A percentile compares a stretch with the other conserved stretches of the same genome.
phyloP scores from a whole-genome alignment of 2,888 invertebrate species.

The Rhopalosiphum nymphaeae region DNA sequence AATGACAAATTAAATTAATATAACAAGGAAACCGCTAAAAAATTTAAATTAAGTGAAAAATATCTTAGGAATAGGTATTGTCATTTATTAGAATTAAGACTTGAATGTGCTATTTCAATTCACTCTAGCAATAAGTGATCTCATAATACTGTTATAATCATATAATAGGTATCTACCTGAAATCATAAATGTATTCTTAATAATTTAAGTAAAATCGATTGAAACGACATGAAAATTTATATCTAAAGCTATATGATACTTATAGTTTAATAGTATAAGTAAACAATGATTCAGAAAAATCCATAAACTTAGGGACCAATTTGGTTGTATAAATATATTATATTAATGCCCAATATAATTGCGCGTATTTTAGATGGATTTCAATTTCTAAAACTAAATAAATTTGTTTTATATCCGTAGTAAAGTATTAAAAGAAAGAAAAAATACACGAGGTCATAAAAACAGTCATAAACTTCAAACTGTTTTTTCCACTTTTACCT shows the following conservation, averaged over 20 bases:
- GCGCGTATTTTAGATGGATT: conserved; percentile 15
- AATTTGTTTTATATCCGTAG: not conserved
- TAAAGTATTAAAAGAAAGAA: not conserved
- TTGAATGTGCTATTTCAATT: not conserved
- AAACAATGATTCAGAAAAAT: not conserved
- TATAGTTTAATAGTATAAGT: not conserved
- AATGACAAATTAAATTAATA: not conserved
- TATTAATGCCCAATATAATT: not conserved
- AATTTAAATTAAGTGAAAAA: not conserved
- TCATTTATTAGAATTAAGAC: too few species aligned
- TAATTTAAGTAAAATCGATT: conserved; percentile 2
- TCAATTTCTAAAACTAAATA: not conserved
- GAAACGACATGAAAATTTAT: not conserved
- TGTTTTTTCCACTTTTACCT: conserved; percentile 31
- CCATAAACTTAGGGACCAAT: not conserved
- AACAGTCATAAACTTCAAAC: conserved; percentile 32
- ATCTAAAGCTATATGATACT: not conserved
- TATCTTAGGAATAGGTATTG: not conserved
- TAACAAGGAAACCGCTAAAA: not conserved
- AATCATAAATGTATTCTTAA: not conserved
- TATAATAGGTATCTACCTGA: not conserved
- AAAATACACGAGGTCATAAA: conserved; percentile 29
- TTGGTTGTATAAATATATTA: not conserved
- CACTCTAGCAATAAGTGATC: not conserved
- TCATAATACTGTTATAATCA: not conserved